A percentile compares a stretch with the other conserved stretches of the same genome.
These are phyloP conservation scores for Synanceia verrucosa DNA, from an alignment of 2,797 vertebrate species.

Conservation along the genomic window DNA sequence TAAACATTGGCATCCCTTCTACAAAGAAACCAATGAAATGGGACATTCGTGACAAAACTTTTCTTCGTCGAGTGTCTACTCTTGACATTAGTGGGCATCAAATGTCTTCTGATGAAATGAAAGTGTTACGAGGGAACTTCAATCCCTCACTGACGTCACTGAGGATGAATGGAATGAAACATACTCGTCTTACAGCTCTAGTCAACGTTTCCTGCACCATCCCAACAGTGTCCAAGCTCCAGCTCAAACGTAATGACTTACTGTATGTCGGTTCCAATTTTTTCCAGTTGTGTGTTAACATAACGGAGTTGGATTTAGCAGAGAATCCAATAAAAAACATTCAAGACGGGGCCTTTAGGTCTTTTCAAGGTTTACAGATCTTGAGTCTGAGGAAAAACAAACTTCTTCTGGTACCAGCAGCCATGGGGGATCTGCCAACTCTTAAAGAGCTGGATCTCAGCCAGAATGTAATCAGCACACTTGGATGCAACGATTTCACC, in stretches of 20 bases:
- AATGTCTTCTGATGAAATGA: slow-evolving; percentile 39
- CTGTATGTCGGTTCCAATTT: slow-evolving; percentile 13
- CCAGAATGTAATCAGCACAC: slow-evolving; percentile 61
- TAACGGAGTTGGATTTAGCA: slow-evolving; percentile 65
- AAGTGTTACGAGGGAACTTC: slow-evolving; percentile 54
- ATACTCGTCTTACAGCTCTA: slow-evolving; percentile 33
- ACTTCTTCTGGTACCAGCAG: slow-evolving; percentile 56
- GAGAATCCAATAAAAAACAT: slow-evolving; percentile 37
- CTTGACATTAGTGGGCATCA: slow-evolving; percentile 67
- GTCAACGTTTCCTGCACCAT: slow-evolving; percentile 76
- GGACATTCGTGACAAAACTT: slow-evolving; percentile 56
- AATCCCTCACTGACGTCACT: slow-evolving; percentile 65
- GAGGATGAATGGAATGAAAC: slow-evolving; percentile 65
- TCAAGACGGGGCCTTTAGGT: slow-evolving; percentile 42
- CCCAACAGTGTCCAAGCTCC: slow-evolving; percentile 64
- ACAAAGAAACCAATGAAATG: slow-evolving; percentile 33
- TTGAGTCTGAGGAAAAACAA: slow-evolving; percentile 63
- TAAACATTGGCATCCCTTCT: slow-evolving; percentile 45
- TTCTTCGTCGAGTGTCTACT: slow-evolving; percentile 61
- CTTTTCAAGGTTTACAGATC: slow-evolving; percentile 29
- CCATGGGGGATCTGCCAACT: slow-evolving; percentile 44
- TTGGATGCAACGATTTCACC: slow-evolving; percentile 63
- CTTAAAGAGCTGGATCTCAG: slow-evolving; percentile 74
- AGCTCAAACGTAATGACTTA: slow-evolving; percentile 67
- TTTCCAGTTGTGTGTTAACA: slow-evolving; percentile 56